A percentile compares a stretch with the other conserved stretches of the same genome.
Conservation (phyloP, 2,888 invertebrate genomes). For the Sminthurides aquaticus region DNA sequence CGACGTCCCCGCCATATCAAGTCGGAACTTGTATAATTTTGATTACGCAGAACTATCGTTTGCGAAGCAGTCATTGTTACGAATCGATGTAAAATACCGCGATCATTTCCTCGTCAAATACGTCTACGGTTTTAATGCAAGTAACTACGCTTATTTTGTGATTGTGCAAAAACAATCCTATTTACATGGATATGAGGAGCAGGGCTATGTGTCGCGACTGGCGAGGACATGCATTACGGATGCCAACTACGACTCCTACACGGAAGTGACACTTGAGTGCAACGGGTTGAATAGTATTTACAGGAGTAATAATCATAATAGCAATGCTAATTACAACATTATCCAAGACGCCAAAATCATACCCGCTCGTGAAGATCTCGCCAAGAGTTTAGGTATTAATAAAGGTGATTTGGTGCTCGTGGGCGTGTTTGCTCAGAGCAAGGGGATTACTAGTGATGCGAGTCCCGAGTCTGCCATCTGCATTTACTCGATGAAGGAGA, state of each 20-base stretch:
- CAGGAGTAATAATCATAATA: slow-evolving; percentile 44
- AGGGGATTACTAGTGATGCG: slow-evolving; percentile 77
- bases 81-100: slow-evolving; percentile 85
- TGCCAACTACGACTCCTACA: slow-evolving; percentile 91
- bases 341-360: slow-evolving; percentile 88
- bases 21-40: slow-evolving; percentile 70
- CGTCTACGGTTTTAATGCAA: slow-evolving; percentile 90
- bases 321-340: slow-evolving; percentile 65
- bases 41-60: slow-evolving; percentile 76
- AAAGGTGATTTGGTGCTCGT: slow-evolving; percentile 74
- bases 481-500: slow-evolving; percentile 80
- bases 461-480: slow-evolving; percentile 81
- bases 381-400: slow-evolving; percentile 71
- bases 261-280: slow-evolving; percentile 90
- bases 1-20: slow-evolving; percentile 85
- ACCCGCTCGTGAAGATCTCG: slow-evolving; percentile 71
- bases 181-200: slow-evolving; percentile 77
- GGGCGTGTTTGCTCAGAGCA: slow-evolving; percentile 81
- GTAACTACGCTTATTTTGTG: slow-evolving; percentile 91
- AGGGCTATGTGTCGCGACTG: slow-evolving; percentile 80
- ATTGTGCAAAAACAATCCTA: slow-evolving; percentile 89
- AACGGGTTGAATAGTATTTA: slow-evolving; percentile 56
- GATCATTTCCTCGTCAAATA: slow-evolving; percentile 93
- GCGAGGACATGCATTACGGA: slow-evolving; percentile 91
- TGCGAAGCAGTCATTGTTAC: slow-evolving; percentile 73